Conservation (phyloP, 2,888 invertebrate species). For the Drosophila anceps region DNA sequence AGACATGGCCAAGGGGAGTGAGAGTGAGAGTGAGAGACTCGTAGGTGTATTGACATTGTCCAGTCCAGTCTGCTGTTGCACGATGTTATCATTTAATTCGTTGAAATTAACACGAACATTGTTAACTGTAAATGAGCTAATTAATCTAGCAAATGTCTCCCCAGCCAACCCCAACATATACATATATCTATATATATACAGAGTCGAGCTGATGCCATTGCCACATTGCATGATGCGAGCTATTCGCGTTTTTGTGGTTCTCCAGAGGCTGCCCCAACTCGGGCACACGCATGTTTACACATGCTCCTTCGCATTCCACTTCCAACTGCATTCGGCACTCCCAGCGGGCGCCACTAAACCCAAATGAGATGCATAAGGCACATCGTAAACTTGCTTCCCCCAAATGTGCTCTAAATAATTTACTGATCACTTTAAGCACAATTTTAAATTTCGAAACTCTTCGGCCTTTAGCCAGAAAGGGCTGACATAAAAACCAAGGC, state of each 20-base stretch:
- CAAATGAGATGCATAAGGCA: constrained; percentile 74
- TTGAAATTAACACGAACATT: constrained; percentile 85
- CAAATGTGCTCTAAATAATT: constrained; percentile 60
- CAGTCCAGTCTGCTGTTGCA: constrained; percentile 22
- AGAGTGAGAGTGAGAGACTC: not conserved
- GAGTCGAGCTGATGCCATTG: constrained; percentile 13
- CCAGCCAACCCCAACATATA: constrained; percentile 2
- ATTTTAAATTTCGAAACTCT: constrained; percentile 42
- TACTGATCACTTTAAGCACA: constrained; percentile 49
- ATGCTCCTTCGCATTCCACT: not conserved
- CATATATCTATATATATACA: not conserved
- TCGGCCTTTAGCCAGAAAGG: not conserved
- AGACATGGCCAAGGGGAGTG: constrained; percentile 9
- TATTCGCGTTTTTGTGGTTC: constrained; percentile 75
- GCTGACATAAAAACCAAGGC: not conserved
- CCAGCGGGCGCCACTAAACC: constrained; percentile 60
- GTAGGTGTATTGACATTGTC: constrained; percentile 15
- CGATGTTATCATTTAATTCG: constrained; percentile 85
- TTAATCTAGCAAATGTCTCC: constrained; percentile 81
- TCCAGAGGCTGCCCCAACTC: constrained; percentile 69
- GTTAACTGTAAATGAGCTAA: constrained; percentile 84
- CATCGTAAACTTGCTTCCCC: constrained; percentile 63
- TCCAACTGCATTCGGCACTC: constrained; percentile 41
- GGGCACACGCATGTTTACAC: constrained; percentile 44
- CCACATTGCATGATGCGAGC: constrained; percentile 52